Evolutionary conservation across 2,113 vertebrate species (phyloP).

Genomic region (Gavialis gangeticus): DNA sequence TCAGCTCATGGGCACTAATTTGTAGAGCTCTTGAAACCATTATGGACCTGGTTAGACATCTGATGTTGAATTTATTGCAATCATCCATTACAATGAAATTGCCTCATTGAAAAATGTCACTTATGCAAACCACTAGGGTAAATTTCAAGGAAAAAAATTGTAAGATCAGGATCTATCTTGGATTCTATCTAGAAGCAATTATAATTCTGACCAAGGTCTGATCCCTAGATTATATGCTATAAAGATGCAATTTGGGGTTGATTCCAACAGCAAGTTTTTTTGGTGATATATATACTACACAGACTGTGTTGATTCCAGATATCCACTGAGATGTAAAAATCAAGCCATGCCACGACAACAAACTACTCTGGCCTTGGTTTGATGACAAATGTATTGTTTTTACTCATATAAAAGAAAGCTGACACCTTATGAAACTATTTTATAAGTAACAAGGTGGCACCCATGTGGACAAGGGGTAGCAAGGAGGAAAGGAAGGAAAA

Average conservation of each 20-base stretch:
- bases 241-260: neutral
- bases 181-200: neutral
- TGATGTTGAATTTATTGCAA: neutral
- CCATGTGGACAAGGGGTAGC: neutral
- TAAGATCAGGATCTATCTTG: neutral
- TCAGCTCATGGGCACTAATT: neutral
- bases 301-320: neutral
- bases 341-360: neutral
- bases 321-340: neutral
- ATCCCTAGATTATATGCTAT: neutral
- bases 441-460: neutral
- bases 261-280: neutral
- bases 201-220: accelerated
- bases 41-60: neutral
- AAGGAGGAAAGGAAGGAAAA: neutral
- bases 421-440: neutral
- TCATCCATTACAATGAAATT: neutral
- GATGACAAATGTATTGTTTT: neutral
- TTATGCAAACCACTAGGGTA: neutral
- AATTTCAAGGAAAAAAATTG: neutral
- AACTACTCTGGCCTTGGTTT: neutral
- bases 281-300: accelerated
- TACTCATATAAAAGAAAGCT: neutral
- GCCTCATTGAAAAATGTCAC: neutral
- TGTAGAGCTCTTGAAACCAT: neutral